phyloP scores from a whole-genome alignment of 1,140 invertebrate genomes.

The Solenopsis invicta region DNA sequence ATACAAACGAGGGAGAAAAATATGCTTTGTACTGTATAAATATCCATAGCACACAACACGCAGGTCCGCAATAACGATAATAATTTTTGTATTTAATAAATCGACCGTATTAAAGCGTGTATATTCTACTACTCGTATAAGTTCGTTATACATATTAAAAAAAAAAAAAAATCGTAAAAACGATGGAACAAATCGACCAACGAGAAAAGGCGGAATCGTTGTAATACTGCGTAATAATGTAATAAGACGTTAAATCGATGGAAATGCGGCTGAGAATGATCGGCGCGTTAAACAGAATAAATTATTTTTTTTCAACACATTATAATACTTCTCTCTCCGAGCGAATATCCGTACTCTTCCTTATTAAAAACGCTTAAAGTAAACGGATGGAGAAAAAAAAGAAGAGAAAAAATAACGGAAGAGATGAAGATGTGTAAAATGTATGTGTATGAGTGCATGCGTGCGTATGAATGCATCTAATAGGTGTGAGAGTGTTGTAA shows the following conservation, averaged over 20 bases:
- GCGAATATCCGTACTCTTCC: conserved; percentile 49
- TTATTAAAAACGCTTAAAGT: conserved; percentile 51
- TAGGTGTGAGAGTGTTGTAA: neutral
- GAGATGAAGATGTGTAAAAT: conserved; percentile 30
- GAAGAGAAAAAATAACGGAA: conserved; percentile 22
- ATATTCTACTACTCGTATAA: conserved; percentile 47
- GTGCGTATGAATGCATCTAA: conserved; percentile 30
- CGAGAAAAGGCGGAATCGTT: conserved; percentile 59
- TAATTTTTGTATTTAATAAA: conserved; percentile 69
- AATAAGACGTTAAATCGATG: conserved; percentile 29
- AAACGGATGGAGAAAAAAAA: conserved; percentile 33
- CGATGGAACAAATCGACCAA: conserved; percentile 50
- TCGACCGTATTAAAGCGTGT: conserved; percentile 30
- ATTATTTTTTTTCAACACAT: conserved; percentile 40
- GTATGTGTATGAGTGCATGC: conserved; percentile 41
- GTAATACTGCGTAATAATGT: conserved; percentile 50
- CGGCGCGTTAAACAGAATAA: conserved; percentile 31
- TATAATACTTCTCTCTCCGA: conserved; percentile 44
- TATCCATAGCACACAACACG: conserved; percentile 49
- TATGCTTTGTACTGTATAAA: conserved; percentile 34
- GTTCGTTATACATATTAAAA: conserved; percentile 32
- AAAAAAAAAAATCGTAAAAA: conserved; percentile 18
- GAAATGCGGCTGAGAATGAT: conserved; percentile 29
- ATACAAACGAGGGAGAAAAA: conserved; percentile 30
- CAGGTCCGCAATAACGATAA: conserved; percentile 68